These are phyloP conservation scores for Thinocorus orbignyianus DNA, from an alignment of 2,113 vertebrate species.

Conservation along the genomic window DNA sequence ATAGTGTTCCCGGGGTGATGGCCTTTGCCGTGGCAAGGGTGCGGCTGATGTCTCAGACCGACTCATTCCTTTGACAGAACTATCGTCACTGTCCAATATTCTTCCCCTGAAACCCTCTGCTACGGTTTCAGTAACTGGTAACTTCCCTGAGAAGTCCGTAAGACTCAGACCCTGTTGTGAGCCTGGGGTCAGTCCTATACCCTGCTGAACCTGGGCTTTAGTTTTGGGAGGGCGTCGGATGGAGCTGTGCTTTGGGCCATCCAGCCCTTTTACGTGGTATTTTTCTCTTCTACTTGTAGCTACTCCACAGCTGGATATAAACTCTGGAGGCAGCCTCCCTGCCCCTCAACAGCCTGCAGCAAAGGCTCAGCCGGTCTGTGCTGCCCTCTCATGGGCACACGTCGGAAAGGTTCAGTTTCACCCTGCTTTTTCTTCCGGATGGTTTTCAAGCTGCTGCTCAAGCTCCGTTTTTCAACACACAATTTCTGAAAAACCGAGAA, in stretches of 20 bases:
- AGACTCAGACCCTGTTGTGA: rapidly evolving
- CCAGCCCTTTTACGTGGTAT: not conserved
- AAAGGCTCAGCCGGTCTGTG: slow-evolving; percentile 6
- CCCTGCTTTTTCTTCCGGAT: not conserved
- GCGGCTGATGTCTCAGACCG: not conserved
- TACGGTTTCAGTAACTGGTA: not conserved
- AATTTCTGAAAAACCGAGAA: not conserved
- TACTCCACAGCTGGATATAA: rapidly evolving
- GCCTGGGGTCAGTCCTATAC: not conserved
- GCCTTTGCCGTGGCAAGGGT: not conserved
- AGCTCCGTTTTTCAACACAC: rapidly evolving
- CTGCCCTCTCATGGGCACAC: slow-evolving; percentile 52
- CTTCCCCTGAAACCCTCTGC: not conserved
- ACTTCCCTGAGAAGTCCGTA: not conserved
- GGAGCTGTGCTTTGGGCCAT: not conserved
- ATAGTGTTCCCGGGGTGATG: not conserved
- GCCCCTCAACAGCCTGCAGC: rapidly evolving
- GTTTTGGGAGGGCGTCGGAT: not conserved
- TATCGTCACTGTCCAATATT: not conserved
- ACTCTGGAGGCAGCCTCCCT: too few relatives aligned
- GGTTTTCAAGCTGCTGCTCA: not conserved
- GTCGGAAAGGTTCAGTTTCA: not conserved
- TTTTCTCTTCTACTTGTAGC: not conserved
- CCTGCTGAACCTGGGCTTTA: not conserved
- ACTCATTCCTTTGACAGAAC: not conserved